Evolutionary conservation across 2,113 vertebrate species (phyloP).

Genomic region (Melanerpes formicivorus): DNA sequence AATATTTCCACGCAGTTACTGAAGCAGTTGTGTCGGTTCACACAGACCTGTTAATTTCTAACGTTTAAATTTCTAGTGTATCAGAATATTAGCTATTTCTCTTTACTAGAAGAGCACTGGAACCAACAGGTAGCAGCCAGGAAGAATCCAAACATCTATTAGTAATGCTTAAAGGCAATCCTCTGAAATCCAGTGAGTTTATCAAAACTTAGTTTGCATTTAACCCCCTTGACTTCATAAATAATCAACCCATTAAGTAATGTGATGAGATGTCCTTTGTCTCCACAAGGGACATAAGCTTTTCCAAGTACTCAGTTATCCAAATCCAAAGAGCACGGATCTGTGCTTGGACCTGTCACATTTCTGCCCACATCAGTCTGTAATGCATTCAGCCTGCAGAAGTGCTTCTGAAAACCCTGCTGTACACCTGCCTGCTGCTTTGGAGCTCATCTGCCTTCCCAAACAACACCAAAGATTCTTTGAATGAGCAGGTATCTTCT

Average conservation of each 20-base stretch:
- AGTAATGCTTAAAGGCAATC: not conserved
- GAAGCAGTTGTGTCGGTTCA: not conserved
- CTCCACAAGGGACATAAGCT: not conserved
- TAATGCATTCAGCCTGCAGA: not conserved
- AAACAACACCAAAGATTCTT: not conserved
- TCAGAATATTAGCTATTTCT: not conserved
- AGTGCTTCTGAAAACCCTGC: not conserved
- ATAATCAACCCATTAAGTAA: not conserved
- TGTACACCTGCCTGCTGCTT: not conserved
- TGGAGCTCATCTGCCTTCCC: not conserved
- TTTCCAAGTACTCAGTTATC: not conserved
- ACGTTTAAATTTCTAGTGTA: not conserved
- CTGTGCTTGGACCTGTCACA: not conserved
- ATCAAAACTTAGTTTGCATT: constrained; percentile 27
- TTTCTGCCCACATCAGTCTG: not conserved
- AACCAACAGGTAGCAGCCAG: not conserved
- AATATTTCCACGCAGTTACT: not conserved
- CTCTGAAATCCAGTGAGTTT: constrained; percentile 25
- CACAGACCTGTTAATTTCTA: not conserved
- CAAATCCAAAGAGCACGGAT: not conserved
- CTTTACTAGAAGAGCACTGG: not conserved
- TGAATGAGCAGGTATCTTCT: not conserved
- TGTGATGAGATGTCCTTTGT: not conserved
- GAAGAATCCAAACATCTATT: constrained; percentile 11
- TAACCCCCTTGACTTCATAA: not conserved